Conservation (phyloP, 2,888 invertebrate genomes). For the Rotaria sp. region DNA sequence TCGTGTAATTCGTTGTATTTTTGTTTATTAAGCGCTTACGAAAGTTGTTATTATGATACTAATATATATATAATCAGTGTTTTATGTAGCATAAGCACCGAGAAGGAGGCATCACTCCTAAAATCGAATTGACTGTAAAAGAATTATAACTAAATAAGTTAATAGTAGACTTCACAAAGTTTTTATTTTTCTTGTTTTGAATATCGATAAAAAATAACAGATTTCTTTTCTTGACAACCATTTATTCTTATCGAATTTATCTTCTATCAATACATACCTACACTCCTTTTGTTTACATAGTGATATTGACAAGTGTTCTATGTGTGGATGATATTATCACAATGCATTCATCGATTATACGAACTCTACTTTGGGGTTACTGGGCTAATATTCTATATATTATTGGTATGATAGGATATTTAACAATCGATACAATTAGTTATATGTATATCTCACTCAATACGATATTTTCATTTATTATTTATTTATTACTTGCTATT, state of each 20-base stretch:
- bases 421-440: not conserved
- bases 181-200: too few relatives aligned
- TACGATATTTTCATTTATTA: not conserved
- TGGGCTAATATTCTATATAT: constrained; percentile 22
- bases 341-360: not conserved
- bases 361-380: not conserved
- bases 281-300: not conserved
- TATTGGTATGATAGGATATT: constrained; percentile 20
- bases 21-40: too few relatives aligned
- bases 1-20: too few relatives aligned
- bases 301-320: not conserved
- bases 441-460: not conserved
- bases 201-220: not conserved
- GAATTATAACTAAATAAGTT: too few relatives aligned
- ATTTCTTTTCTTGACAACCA: not conserved
- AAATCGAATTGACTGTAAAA: too few relatives aligned
- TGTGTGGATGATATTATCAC: not conserved
- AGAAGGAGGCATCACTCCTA: too few relatives aligned
- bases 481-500: not conserved
- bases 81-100: too few relatives aligned
- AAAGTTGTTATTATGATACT: too few relatives aligned
- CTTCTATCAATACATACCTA: not conserved
- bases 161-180: too few relatives aligned
- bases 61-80: too few relatives aligned
- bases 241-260: not conserved